Evolutionary conservation across 2,888 invertebrate species (phyloP), one percentile per base, ranked within the genome.

Genomic region (Megastigmus dorsalis): DNA sequence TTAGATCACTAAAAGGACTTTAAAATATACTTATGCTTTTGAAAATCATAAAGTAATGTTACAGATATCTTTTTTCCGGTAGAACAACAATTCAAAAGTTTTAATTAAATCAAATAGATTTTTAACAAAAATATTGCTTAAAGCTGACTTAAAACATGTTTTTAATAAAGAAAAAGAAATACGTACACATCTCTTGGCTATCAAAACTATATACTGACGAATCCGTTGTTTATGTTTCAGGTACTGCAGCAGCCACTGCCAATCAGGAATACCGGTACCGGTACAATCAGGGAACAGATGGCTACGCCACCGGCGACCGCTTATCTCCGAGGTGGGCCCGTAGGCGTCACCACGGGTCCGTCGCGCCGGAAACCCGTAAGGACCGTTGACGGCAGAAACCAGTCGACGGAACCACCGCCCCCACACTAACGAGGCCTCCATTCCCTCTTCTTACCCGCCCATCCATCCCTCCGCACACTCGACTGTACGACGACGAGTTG

Each of bases 391-490:
- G 88, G 88, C 70, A 85, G 89, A 81, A 89, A 89, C 80, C 89
- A 89, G 83, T 88, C 89, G 75, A 88, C 89, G 77, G 89, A 89
- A 75, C 89, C 89, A 45, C 89, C 89, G 69, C 89, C 89, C 36
- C 89, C 89, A 68, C 89, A 88, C 86, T 89, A 89, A 89, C 88
- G 83, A 83, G 81, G 57, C 71, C 68, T 71, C 60, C 52, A n/a
- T n/a, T n/a, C n/a, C 50, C 33, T 26, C 50, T 82, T 79, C 81
- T 80, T 80, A 79, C 76, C 77, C 79, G 45, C 60, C 60, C 20
- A n/a, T 57, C 41, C 62, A 38, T 45, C 52, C 45, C 23, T 41
- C 7, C 15, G 48, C 30, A 20, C 52, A 63, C 45, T 62, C 52
- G 41, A 48, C 55, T 45, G 26, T 43, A 54, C 52, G 54, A 63